A percentile compares a stretch with the other conserved stretches of the same genome.
These are phyloP conservation scores for Leptonema lineaticorne DNA, from an alignment of 1,140 invertebrate species.

Conservation along the genomic window DNA sequence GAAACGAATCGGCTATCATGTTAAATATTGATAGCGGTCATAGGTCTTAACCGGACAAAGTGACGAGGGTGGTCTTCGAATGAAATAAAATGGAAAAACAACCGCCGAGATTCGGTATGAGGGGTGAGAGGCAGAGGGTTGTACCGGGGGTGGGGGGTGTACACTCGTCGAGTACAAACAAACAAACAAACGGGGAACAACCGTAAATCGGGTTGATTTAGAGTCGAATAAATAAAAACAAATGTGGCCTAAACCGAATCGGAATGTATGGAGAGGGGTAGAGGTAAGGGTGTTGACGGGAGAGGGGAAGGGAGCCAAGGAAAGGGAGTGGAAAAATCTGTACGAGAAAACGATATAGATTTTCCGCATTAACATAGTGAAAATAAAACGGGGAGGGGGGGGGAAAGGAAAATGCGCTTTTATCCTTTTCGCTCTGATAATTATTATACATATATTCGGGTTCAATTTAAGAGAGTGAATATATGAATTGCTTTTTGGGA, in stretches of 20 bases:
- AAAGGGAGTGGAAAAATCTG: too few species aligned
- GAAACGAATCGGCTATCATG: background rate
- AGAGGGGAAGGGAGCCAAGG: too few species aligned
- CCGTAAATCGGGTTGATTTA: slow-evolving; percentile 27
- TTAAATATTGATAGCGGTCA: slow-evolving; percentile 9
- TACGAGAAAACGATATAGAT: too few species aligned
- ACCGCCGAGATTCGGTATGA: background rate
- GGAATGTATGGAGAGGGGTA: background rate
- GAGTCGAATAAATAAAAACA: slow-evolving; percentile 25
- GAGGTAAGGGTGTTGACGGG: too few species aligned
- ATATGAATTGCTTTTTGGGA: too few species aligned
- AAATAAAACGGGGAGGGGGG: too few species aligned
- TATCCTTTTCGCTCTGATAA: too few species aligned
- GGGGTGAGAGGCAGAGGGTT: background rate
- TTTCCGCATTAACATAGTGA: background rate
- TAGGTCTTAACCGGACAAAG: background rate
- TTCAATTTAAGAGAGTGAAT: too few species aligned
- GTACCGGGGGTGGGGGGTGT: background rate
- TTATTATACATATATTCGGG: too few species aligned
- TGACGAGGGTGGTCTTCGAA: background rate
- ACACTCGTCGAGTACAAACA: too few species aligned
- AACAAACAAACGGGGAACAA: background rate
- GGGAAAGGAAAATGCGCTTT: too few species aligned
- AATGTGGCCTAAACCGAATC: slow-evolving; percentile 19
- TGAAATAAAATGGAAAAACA: too few species aligned